Percentiles rank a stretch among this genome's conserved stretches.
phyloP scores from a whole-genome alignment of 2,888 invertebrate genomes.

The Lasius fuliginosus region DNA sequence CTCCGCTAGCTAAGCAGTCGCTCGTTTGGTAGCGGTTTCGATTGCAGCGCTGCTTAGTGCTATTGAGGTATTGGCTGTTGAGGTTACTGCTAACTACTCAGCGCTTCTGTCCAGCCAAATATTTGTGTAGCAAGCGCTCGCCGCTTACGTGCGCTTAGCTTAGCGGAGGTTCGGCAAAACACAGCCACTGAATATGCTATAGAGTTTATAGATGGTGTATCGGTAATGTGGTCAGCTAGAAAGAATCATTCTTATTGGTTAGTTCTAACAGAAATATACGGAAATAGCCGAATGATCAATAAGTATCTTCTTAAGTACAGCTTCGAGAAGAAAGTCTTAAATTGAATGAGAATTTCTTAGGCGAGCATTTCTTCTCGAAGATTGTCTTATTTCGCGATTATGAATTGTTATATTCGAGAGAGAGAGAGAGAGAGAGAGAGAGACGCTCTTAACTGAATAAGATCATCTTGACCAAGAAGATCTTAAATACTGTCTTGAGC shows the following conservation, averaged over 20 bases:
- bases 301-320: not conserved
- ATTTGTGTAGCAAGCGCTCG: too few species aligned
- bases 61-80: too few species aligned
- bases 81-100: too few species aligned
- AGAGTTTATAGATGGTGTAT: too few species aligned
- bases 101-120: too few species aligned
- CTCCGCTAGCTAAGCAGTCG: too few species aligned
- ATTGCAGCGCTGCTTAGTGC: too few species aligned
- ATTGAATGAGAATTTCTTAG: not conserved
- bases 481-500: conserved; percentile 6
- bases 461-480: not conserved
- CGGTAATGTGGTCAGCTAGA: not conserved
- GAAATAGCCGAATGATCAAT: conserved; percentile 5
- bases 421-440: too few species aligned
- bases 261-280: not conserved
- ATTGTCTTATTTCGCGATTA: not conserved
- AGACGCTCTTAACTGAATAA: conserved; percentile 2
- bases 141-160: too few species aligned
- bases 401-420: not conserved
- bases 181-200: too few species aligned
- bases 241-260: not conserved
- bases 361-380: not conserved
- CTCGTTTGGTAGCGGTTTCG: too few species aligned
- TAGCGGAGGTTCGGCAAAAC: too few species aligned
- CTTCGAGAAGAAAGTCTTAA: conserved; percentile 1